Evolutionary conservation across 2,797 vertebrate species (phyloP), one percentile per base, ranked within the genome.

Genomic region (Artibeus lituratus): DNA sequence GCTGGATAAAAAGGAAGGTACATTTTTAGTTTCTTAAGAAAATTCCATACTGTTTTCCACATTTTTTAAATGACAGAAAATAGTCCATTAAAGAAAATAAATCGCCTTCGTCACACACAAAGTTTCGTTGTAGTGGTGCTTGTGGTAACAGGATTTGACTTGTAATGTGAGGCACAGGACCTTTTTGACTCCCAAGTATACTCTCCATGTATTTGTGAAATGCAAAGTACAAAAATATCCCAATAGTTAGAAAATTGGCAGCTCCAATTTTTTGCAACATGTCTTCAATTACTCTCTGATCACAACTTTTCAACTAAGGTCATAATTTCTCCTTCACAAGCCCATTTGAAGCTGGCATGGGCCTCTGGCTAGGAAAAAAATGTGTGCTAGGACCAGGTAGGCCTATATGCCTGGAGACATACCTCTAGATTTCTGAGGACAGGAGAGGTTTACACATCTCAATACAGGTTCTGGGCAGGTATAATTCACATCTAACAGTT

Each of bases 161-260:
- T 92, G 93, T 90, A 95, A 97, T 94, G 89, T 32, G 3, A 82
- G 93, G 89, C 93, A 62, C 0, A 91, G 92, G 90, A 94, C 94
- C 81, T 96, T 73, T 93, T 88, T 97, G 91, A 95, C 95, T 94
- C 87, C 89, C 76, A 85, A 83, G 95, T 67, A 95, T 67, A 95
- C 89, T 97, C 97, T 95, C 89, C 55, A 74, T 81, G 88, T 90
- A 35, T 93, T 93, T 32, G 70, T n/a, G 94, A 97, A 92, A 96
- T 53, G 84, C 81, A 80, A 35, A 42, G 49, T 24, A 32, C 44
- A 74, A 94, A 96, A 95, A 93, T 22, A 51, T 7, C 62, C 67
- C 57, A 37, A 65, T 95, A 90, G 81, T 90, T 87, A 78, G 74
- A 88, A 83, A 83, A 95, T 44, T 94, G 91, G 87, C 93, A 93